Evolutionary conservation across 1,140 invertebrate species (phyloP).

Genomic region (Cotesia glomerata): DNA sequence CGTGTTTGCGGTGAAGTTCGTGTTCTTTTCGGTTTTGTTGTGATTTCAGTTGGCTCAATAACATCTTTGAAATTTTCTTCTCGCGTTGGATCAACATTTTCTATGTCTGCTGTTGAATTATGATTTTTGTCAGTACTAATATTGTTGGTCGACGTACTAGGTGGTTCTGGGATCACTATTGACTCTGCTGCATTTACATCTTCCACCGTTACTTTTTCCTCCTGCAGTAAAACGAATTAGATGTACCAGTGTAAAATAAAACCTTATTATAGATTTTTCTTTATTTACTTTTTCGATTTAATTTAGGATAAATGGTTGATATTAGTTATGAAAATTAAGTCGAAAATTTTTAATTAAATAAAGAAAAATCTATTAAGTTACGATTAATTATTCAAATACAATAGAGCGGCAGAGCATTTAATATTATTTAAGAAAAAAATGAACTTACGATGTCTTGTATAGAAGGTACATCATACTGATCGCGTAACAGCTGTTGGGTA

Average conservation of each 20-base stretch:
- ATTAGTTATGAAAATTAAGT: neutral
- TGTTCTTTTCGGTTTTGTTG: slow-evolving; percentile 39
- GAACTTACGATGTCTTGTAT: slow-evolving; percentile 57
- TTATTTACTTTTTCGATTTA: neutral
- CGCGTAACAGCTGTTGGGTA: slow-evolving; percentile 57
- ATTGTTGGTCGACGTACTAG: slow-evolving; percentile 47
- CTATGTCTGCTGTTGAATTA: slow-evolving; percentile 43
- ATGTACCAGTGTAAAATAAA: slow-evolving; percentile 39
- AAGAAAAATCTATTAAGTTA: neutral
- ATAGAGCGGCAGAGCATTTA: slow-evolving; percentile 45
- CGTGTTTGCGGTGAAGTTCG: slow-evolving; percentile 41
- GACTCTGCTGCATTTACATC: slow-evolving; percentile 46
- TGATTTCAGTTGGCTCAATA: slow-evolving; percentile 10
- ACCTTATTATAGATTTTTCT: neutral
- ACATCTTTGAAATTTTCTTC: slow-evolving; percentile 31
- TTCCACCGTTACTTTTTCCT: slow-evolving; percentile 31
- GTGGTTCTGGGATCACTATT: slow-evolving; percentile 44
- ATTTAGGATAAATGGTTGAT: neutral
- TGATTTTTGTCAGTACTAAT: slow-evolving; percentile 53
- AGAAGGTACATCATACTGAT: slow-evolving; percentile 57
- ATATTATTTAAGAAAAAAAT: slow-evolving; percentile 13
- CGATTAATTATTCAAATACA: slow-evolving; percentile 5
- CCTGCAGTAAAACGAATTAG: slow-evolving; percentile 45
- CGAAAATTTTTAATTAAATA: neutral
- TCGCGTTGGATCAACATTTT: slow-evolving; percentile 28